These are phyloP conservation scores for Podarcis raffonei DNA, from an alignment of 2,113 vertebrate genomes.

Conservation along the genomic window DNA sequence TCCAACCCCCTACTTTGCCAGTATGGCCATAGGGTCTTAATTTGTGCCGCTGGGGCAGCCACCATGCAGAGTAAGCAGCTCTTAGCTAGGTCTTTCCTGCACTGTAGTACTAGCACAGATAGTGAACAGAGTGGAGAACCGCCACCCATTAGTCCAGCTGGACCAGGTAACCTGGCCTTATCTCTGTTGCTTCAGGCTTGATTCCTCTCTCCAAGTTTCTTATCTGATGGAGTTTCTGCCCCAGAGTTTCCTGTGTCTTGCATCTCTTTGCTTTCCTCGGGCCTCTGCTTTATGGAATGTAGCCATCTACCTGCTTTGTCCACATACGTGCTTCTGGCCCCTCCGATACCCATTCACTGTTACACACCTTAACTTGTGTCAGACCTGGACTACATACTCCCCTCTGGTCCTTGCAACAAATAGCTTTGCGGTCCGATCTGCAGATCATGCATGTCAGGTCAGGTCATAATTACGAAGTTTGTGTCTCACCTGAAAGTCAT, in stretches of 20 bases:
- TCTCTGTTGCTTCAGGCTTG: not conserved
- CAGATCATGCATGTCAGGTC: not conserved
- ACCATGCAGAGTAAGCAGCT: not conserved
- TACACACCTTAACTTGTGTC: not conserved
- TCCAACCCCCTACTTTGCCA: not conserved
- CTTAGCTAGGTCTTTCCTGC: not conserved
- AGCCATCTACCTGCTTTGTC: not conserved
- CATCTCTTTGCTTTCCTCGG: not conserved
- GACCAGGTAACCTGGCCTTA: not conserved
- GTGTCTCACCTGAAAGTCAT: slow-evolving; percentile 92
- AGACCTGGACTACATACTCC: not conserved
- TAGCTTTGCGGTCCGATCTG: not conserved
- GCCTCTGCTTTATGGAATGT: not conserved
- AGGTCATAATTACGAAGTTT: not conserved
- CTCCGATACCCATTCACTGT: not conserved
- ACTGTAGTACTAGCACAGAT: not conserved
- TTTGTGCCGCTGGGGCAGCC: not conserved
- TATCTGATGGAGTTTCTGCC: not conserved
- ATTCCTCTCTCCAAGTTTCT: not conserved
- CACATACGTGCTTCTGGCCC: not conserved
- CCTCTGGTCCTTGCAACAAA: not conserved
- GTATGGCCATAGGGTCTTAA: not conserved
- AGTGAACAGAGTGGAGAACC: not conserved
- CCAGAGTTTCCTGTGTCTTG: not conserved
- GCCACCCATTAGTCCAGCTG: not conserved